These are phyloP conservation scores for Sebastes paucispinis DNA, from an alignment of 2,797 vertebrate species.

Conservation along the genomic window DNA sequence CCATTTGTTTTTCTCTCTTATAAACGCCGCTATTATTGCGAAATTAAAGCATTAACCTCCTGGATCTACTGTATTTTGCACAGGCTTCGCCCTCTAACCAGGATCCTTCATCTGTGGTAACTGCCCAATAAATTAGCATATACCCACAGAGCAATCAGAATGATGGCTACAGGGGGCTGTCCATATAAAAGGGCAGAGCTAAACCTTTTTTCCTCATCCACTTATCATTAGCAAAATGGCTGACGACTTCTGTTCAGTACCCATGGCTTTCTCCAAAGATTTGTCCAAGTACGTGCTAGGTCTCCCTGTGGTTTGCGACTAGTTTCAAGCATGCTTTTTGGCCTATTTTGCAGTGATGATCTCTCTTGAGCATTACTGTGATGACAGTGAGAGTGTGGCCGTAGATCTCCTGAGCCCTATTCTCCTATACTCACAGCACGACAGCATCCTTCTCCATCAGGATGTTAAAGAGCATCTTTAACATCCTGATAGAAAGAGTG, in stretches of 20 bases:
- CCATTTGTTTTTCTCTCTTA: background rate
- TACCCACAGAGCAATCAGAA: slow-evolving; percentile 27
- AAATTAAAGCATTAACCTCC: slow-evolving; percentile 23
- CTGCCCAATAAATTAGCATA: slow-evolving; percentile 21
- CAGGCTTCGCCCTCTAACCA: background rate
- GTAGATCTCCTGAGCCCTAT: background rate
- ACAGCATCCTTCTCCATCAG: background rate
- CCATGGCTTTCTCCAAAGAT: background rate
- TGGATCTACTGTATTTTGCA: background rate
- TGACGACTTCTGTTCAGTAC: slow-evolving; percentile 3
- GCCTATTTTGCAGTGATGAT: background rate
- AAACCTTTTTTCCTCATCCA: slow-evolving; percentile 12
- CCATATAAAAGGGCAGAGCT: slow-evolving; percentile 16
- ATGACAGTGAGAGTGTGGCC: background rate
- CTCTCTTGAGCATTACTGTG: background rate
- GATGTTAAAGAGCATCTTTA: background rate
- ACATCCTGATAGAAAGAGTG: background rate
- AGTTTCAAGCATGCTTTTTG: background rate
- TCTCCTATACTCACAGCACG: background rate
- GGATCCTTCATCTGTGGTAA: background rate
- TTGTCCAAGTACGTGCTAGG: background rate
- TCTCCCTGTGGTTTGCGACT: background rate
- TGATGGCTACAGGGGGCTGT: slow-evolving; percentile 23
- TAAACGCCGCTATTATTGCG: background rate
- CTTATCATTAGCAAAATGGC: slow-evolving; percentile 37